Evolutionary conservation across 2,113 vertebrate species (phyloP).

Genomic region (Hemicordylus capensis): DNA sequence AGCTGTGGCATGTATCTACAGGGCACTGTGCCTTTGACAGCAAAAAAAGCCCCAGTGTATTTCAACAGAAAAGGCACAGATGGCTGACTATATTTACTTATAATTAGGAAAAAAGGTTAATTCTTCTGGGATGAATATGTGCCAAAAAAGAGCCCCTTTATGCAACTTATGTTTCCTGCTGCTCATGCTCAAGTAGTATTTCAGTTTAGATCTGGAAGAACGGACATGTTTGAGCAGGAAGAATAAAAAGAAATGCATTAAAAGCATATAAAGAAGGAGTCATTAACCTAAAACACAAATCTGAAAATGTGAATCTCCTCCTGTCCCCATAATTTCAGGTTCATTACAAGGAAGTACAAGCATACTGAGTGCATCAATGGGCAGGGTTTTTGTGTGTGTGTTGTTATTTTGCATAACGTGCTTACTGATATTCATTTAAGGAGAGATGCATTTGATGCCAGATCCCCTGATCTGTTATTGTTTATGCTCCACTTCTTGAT

Average conservation of each 20-base stretch:
- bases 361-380: not conserved
- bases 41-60: conserved; percentile 9
- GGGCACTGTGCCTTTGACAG: not conserved
- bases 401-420: no score
- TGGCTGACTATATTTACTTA: conserved; percentile 19
- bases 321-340: not conserved
- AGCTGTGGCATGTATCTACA: conserved; percentile 13
- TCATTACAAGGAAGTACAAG: not conserved
- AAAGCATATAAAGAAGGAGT: not conserved
- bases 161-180: not conserved
- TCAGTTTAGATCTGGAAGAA: not conserved
- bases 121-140: not conserved
- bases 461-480: no score
- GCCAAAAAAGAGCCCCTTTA: not conserved
- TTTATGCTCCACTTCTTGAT: not conserved
- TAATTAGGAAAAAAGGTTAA: conserved; percentile 35
- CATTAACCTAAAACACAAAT: not conserved
- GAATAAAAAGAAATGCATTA: not conserved
- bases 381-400: not conserved
- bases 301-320: not conserved
- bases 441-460: not conserved
- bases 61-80: conserved; percentile 27
- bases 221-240: not conserved
- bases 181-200: not conserved
- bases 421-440: not conserved